Evolutionary conservation across 2,888 invertebrate genomes (phyloP).

Genomic region (Tryphoninae sp.): DNA sequence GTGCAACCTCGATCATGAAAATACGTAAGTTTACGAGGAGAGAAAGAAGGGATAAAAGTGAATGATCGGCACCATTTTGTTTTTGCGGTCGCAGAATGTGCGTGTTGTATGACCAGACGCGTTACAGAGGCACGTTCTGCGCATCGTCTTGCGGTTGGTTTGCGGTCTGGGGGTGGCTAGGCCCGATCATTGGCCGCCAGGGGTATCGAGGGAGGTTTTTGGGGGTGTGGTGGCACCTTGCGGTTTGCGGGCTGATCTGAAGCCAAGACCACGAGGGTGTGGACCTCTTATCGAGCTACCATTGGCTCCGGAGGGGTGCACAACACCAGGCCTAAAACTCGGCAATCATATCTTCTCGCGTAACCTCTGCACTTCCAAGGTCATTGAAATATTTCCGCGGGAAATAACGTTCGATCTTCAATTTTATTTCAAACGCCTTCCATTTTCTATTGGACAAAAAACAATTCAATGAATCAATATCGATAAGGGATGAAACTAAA

Average conservation of each 20-base stretch:
- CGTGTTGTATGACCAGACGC: slow-evolving; percentile 69
- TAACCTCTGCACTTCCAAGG: neutral
- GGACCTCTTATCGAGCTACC: slow-evolving; percentile 77
- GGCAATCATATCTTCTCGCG: neutral
- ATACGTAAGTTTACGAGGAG: neutral
- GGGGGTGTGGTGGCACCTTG: slow-evolving; percentile 81
- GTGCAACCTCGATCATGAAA: slow-evolving; percentile 6
- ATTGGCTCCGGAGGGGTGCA: slow-evolving; percentile 71
- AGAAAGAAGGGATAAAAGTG: slow-evolving; percentile 3
- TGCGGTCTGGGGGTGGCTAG: slow-evolving; percentile 80
- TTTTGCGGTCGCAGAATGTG: slow-evolving; percentile 77
- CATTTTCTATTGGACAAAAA: no score
- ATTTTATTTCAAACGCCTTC: no score
- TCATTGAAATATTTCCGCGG: no score
- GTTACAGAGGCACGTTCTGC: slow-evolving; percentile 76
- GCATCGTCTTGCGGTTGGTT: slow-evolving; percentile 82
- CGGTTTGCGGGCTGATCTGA: slow-evolving; percentile 79
- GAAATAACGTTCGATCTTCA: no score
- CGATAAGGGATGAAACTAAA: no score
- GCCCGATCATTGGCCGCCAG: slow-evolving; percentile 81
- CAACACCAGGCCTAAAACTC: slow-evolving; percentile 43
- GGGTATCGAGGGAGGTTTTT: slow-evolving; percentile 79
- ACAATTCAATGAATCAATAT: no score
- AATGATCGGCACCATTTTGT: slow-evolving; percentile 79
- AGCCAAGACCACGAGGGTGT: slow-evolving; percentile 63